phyloP scores from a whole-genome alignment of 1,140 invertebrate species.

The Trissolcus basalis region DNA sequence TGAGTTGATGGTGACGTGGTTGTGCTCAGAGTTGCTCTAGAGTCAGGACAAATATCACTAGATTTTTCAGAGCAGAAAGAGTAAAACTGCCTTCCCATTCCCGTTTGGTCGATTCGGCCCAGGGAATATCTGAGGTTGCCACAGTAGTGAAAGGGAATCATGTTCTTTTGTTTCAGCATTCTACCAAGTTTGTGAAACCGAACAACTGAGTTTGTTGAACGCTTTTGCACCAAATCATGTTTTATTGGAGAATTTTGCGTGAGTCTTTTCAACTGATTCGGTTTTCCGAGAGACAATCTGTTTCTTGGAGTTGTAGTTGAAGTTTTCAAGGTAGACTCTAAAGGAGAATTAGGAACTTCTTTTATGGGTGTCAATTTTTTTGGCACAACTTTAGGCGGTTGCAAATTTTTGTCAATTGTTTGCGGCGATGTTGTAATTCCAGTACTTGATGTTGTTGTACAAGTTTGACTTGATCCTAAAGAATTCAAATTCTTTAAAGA shows the following conservation, averaged over 20 bases:
- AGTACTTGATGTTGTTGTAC: too few species aligned
- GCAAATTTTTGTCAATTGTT: too few species aligned
- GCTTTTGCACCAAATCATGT: conserved; percentile 9
- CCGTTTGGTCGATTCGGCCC: not conserved
- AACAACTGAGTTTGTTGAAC: conserved; percentile 1
- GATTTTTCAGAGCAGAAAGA: not conserved
- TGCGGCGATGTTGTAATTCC: too few species aligned
- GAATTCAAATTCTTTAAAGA: conserved; percentile 3
- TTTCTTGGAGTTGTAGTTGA: not conserved
- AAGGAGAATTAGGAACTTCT: too few species aligned
- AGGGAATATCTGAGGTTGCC: conserved; percentile 8
- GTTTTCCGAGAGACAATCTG: conserved; percentile 4
- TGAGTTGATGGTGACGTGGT: too few species aligned
- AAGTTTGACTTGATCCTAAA: not conserved
- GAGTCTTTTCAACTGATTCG: conserved; percentile 9
- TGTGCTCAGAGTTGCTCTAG: too few species aligned
- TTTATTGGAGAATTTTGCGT: conserved; percentile 25
- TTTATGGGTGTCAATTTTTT: too few species aligned
- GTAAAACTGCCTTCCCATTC: not conserved
- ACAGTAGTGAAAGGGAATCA: conserved; percentile 30
- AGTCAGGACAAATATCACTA: not conserved
- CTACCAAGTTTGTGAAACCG: conserved; percentile 35
- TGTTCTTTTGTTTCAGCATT: conserved; percentile 18
- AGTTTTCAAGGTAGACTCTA: not conserved
- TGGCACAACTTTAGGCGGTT: too few species aligned